Base-by-base conservation (phyloP, 1,140 invertebrate genomes). In the Drosophila punjabiensis region DNA sequence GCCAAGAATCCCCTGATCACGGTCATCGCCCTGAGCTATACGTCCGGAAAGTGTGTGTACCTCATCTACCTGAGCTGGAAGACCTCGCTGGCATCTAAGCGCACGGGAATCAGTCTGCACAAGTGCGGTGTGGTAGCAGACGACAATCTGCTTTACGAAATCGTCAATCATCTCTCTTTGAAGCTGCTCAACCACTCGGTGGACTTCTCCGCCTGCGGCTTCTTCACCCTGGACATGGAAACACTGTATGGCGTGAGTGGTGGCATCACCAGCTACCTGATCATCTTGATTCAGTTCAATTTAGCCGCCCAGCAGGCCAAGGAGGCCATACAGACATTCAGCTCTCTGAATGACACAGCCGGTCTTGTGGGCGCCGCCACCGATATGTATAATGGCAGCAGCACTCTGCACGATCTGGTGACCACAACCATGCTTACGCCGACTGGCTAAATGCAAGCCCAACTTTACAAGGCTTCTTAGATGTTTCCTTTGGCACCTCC, bases 221-320 rank as follows among this genome's bases (percentile, higher is more conserved):
- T 93, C 56, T 93, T 93, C 24, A 91, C 93, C 3, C 59, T 93
- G 58, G 92, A 93, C 55, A 93, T 93, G 93, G 92, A 92, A 58
- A 93, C 93, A 5, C 48, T 93, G 16, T 93, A 93, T 69, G 88
- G 92, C 1, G 93, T 93, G 32, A 92, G 91, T 48, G 93, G 93
- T 32, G 93, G 92, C 18, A 93, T 93, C 39, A 93, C 93, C 1
- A 93, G 92, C 55, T 93, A 93, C 32, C 70, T 93, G 5, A 93
- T 93, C 32, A 93, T 93, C 8, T 65, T 93, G 30, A 93, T 93
- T 45, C 93, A 93, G 73, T 93, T 93, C 33, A 93, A 93, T 76
- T 79, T 93, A 61, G 93, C 93, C 28, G 92, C 92, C 7, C 89
- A 93, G 39, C 92, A 92, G 58, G 88, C 92, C 20, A 93, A 93